Evolutionary conservation across 2,113 vertebrate species (phyloP).

Genomic region (Sebastes schlegelii): DNA sequence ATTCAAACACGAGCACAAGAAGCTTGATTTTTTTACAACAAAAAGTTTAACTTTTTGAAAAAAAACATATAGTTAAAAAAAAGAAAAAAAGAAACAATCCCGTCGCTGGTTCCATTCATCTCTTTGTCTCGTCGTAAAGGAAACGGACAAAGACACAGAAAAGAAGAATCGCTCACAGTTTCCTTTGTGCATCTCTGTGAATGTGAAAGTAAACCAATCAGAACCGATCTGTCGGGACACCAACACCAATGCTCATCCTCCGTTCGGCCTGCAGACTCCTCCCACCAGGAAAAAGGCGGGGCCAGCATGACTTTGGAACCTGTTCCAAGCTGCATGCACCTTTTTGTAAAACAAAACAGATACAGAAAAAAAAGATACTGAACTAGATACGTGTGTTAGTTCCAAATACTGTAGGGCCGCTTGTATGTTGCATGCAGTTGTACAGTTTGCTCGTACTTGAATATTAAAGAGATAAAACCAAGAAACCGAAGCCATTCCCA

Average conservation of each 20-base stretch:
- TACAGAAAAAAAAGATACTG: slow-evolving; percentile 85
- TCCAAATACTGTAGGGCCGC: slow-evolving; percentile 94
- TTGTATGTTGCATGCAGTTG: slow-evolving; percentile 99
- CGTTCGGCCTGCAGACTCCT: slow-evolving; percentile 86
- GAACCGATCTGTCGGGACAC: slow-evolving; percentile 80
- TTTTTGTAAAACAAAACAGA: slow-evolving; percentile 89
- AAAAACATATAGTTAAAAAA: slow-evolving; percentile 72
- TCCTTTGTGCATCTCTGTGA: slow-evolving; percentile 86
- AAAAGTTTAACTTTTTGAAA: slow-evolving; percentile 89
- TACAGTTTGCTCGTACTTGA: slow-evolving; percentile 99
- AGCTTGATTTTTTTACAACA: slow-evolving; percentile 93
- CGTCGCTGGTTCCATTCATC: slow-evolving; percentile 58
- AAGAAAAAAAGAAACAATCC: slow-evolving; percentile 67
- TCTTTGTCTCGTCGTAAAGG: slow-evolving; percentile 79
- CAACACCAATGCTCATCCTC: slow-evolving; percentile 83
- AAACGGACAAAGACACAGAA: slow-evolving; percentile 44
- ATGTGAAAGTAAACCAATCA: slow-evolving; percentile 84
- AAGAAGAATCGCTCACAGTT: slow-evolving; percentile 69
- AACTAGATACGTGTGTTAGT: slow-evolving; percentile 94
- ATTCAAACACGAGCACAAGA: slow-evolving; percentile 91
- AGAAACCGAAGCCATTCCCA: slow-evolving; percentile 99
- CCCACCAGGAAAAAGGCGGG: slow-evolving; percentile 72
- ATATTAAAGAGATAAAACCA: slow-evolving; percentile 92
- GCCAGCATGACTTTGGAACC: slow-evolving; percentile 94
- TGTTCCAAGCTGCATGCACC: slow-evolving; percentile 97